These are phyloP conservation scores for Nymphalis io DNA, from an alignment of 1,140 invertebrate genomes.

Conservation along the genomic window DNA sequence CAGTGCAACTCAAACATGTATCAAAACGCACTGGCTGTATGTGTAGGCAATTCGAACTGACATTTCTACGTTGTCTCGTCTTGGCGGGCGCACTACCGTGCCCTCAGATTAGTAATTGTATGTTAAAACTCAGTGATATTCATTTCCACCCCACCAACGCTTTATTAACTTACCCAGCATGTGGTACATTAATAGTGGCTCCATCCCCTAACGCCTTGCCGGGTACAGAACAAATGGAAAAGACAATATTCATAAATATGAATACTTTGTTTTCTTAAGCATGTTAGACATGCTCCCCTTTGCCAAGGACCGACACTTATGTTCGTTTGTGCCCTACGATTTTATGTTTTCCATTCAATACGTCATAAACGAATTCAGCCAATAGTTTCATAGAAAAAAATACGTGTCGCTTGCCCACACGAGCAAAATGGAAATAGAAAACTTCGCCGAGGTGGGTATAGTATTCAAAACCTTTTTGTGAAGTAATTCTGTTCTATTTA, in stretches of 20 bases:
- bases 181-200: no score
- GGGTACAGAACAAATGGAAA: no score
- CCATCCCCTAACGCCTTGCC: no score
- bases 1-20: no score
- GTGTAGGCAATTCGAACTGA: no score
- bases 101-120: no score
- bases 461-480: conserved; percentile 13
- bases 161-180: no score
- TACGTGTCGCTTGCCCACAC: conserved; percentile 7
- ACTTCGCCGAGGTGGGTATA: background rate
- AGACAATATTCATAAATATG: background rate
- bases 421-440: conserved; percentile 12
- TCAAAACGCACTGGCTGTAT: no score
- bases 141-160: no score
- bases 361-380: background rate
- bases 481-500: conserved; percentile 8
- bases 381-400: conserved; percentile 11
- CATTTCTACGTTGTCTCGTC: no score
- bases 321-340: background rate
- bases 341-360: background rate
- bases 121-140: no score
- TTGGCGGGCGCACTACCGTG: no score
- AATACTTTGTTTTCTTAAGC: background rate
- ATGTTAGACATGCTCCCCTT: background rate
- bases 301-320: background rate